Base-by-base conservation (phyloP, 2,888 invertebrate species). In the Uloborus plumipes region DNA sequence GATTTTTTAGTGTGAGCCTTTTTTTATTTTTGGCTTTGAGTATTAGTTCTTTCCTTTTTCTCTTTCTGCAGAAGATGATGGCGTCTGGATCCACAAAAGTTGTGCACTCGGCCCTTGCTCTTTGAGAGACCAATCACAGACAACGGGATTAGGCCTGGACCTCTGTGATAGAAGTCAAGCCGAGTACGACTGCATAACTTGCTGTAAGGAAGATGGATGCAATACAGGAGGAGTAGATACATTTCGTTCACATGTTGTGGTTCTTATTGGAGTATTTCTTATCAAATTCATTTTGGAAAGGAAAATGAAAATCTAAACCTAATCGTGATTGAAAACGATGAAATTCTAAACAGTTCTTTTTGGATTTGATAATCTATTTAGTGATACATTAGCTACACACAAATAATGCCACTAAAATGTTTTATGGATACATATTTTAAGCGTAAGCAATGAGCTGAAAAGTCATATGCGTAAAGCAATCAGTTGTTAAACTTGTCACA, bases 41-140 rank as follows among this genome's bases (percentile, higher is more conserved):
- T n/a, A n/a, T n/a, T n/a, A n/a, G n/a, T n/a, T 31, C 7, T 55
- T 55, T 55, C 9, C 11, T 61, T 39, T 67, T 18, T 20, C 77
- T 55, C 16, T 67, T 6, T 31, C 58, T 73, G 39, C 61, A 85
- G 85, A 85, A 51, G 58, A 47, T 0, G 62, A 71, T 2, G 76
- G 70, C 15, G 51, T 39, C 14, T 74, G 74, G 65, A 86, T 86
- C 39, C 84, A 84, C 26, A 86, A 86, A 61, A 84, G 84, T 55
- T 87, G 87, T 65, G 87, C 85, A 13, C 78, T 87, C 18, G 87
- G 84, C 0, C 87, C 87, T 0, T 87, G 87, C 73, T 76, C 72
- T 26, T 65, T 87, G 13, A 69, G 87, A 15, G 86, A 87, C 64
- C 49, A 71, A 7, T 74, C 61, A 0, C 84, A 84, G 39, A 71